Evolutionary conservation across 2,113 vertebrate genomes (phyloP).

Genomic region (Dasyornis broadbenti): DNA sequence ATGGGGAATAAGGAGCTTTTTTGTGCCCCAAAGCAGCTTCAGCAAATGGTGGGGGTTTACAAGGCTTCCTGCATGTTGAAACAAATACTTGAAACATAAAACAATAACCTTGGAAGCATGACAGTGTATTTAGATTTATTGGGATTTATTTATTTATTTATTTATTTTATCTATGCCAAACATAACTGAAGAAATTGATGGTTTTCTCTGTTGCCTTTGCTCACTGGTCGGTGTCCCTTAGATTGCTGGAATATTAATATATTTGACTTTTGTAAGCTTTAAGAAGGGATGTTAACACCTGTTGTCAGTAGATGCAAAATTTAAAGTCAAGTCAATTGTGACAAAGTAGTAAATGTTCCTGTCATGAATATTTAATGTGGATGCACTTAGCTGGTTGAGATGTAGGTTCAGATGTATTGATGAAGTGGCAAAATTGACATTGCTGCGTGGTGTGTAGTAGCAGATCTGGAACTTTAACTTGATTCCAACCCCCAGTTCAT

Average conservation of each 20-base stretch:
- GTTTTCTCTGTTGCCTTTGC: neutral
- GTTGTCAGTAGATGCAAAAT: neutral
- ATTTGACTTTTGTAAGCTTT: neutral
- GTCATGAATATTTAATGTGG: fast-evolving
- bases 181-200: neutral
- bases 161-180: neutral
- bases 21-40: neutral
- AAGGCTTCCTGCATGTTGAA: neutral
- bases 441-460: neutral
- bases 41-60: neutral
- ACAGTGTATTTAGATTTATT: neutral
- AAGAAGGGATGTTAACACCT: neutral
- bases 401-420: neutral
- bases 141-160: neutral
- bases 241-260: neutral
- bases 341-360: neutral
- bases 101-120: neutral
- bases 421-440: neutral
- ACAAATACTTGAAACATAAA: neutral
- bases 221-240: neutral
- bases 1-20: neutral
- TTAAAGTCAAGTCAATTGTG: neutral
- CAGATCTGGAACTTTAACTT: neutral
- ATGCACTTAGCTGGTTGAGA: neutral
- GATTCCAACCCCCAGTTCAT: neutral